phyloP scores from a whole-genome alignment of 1,140 invertebrate species.

The Zaprionus capensis region DNA sequence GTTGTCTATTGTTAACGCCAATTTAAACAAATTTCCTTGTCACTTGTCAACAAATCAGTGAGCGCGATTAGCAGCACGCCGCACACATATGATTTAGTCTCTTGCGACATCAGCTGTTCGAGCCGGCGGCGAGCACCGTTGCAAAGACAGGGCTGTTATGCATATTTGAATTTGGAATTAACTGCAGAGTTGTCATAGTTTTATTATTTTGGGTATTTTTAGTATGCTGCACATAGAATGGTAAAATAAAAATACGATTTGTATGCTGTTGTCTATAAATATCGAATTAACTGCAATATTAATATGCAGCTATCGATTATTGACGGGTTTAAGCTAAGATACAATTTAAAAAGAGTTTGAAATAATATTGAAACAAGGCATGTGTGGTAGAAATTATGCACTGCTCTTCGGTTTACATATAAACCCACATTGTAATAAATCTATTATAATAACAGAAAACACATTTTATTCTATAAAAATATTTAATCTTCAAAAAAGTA shows the following conservation, averaged over 20 bases:
- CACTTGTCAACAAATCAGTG: slow-evolving; percentile 13
- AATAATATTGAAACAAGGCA: too few species aligned
- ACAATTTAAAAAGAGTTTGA: too few species aligned
- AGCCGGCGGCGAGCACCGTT: not conserved
- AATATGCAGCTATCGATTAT: too few species aligned
- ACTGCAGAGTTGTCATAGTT: not conserved
- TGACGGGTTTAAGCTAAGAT: too few species aligned
- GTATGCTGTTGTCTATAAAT: too few species aligned
- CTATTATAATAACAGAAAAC: too few species aligned
- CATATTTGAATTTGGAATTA: not conserved
- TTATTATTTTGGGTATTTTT: not conserved
- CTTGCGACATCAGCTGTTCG: slow-evolving; percentile 33
- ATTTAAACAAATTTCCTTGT: slow-evolving; percentile 42
- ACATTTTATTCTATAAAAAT: not conserved
- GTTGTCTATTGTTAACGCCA: slow-evolving; percentile 32
- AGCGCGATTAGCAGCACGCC: not conserved
- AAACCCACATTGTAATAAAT: too few species aligned
- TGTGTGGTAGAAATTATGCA: too few species aligned
- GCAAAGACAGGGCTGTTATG: slow-evolving; percentile 17
- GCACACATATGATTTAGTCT: slow-evolving; percentile 22
- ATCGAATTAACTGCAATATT: too few species aligned
- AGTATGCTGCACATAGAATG: not conserved
- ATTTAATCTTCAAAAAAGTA: not conserved
- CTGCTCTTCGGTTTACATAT: too few species aligned
- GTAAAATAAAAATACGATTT: too few species aligned